Conservation (phyloP, 2,113 vertebrate species). For the Galbula dea region DNA sequence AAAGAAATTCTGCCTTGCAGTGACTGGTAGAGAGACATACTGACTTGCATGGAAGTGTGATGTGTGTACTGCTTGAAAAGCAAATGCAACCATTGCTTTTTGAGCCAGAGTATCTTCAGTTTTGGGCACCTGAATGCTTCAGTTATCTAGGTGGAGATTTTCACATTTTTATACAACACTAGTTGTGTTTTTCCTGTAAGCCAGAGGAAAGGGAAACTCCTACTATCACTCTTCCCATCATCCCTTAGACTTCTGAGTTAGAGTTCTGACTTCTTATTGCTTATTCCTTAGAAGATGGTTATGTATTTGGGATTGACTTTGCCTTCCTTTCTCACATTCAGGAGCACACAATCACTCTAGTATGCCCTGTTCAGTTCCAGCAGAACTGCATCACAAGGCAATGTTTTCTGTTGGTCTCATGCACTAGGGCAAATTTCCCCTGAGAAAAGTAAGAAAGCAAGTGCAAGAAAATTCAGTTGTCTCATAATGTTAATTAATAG, state of each 20-base stretch:
- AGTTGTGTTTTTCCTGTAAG: neutral
- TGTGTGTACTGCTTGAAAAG: neutral
- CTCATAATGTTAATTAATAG: neutral
- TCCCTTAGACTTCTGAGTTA: neutral
- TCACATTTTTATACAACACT: neutral
- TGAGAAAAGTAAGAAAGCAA: neutral
- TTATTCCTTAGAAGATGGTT: neutral
- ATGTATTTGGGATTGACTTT: neutral
- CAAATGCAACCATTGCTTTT: neutral
- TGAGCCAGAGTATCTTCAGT: neutral
- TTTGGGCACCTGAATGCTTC: neutral
- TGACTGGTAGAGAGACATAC: neutral
- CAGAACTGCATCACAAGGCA: neutral
- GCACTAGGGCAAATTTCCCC: neutral
- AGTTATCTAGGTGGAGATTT: neutral
- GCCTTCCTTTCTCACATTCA: neutral
- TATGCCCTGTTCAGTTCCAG: accelerated
- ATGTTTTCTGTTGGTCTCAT: neutral
- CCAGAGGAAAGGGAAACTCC: neutral
- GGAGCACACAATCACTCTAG: neutral
- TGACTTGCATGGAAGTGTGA: neutral
- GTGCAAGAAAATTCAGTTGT: neutral
- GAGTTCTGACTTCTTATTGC: neutral
- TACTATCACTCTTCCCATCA: neutral
- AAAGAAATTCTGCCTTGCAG: neutral